Evolutionary conservation across 35 echinoderm and acorn worm genomes (phyloP), one percentile per base, ranked within the genome.

Genomic region (Amphiura filiformis): DNA sequence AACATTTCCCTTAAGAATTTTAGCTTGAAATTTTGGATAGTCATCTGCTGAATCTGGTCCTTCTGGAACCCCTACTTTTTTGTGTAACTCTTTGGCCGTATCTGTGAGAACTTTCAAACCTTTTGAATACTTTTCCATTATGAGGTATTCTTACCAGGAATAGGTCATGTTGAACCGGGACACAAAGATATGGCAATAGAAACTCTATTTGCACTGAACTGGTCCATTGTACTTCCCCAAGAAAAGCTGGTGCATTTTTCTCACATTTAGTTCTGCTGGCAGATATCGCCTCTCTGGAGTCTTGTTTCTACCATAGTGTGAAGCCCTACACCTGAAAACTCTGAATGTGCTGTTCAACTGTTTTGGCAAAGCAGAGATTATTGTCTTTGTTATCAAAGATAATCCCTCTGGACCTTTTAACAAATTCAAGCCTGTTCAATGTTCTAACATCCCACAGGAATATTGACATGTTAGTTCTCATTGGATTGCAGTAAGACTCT

Each of bases 401-500:
- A 34, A 90, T 84, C 32, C 65, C 2, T 14, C 65, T 37, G 32
- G 83, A 57, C 61, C 32, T 36, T 5, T 47, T 57, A 61, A 61
- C 82, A 84, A 57, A 36, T 35, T 57, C 31, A 34, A 18, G 34
- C 33, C 35, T 84, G 34, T 84, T 23, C 32, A 26, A 42, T 31
- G 0, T 0, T 36, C 61, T 70, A 18, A 70, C 61, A 36, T 47
- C 49, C 82, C 83, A 42, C 90, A 75, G 26, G 90, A 75, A 86
- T 86, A 32, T 39, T 52, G 7, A 91, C 34, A 83, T 91, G 90
- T 39, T 87, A 35, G 13, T 87, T 33, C 75, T 91, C 32, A 76
- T 91, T 75, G 33, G 82, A 91, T 79, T 91, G n/a, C n/a, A n/a
- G 90, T 80, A 86, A 75, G 18, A 86, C 80, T 80, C 61, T 86